A percentile compares a stretch with the other conserved stretches of the same genome.
Evolutionary conservation across 2,888 invertebrate genomes (phyloP).

Genomic region (Buathra laborator): DNA sequence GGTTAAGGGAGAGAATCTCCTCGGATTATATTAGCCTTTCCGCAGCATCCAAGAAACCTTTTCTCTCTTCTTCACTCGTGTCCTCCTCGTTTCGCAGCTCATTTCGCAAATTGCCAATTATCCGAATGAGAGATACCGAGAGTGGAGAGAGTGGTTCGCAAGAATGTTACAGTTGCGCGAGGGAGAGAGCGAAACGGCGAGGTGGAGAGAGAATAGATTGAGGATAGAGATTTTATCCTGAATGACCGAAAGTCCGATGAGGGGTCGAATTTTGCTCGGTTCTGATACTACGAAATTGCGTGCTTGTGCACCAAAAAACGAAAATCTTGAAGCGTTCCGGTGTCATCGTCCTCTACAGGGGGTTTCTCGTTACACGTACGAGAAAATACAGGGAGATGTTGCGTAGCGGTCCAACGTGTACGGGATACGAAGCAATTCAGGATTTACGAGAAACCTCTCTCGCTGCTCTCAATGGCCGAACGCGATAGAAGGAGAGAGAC

Average conservation of each 20-base stretch:
- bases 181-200: slow-evolving; percentile 34
- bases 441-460: slow-evolving; percentile 25
- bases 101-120: slow-evolving; percentile 75
- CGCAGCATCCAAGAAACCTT: no score
- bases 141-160: not conserved
- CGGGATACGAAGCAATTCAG: slow-evolving; percentile 22
- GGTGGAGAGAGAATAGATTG: slow-evolving; percentile 1
- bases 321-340: not conserved
- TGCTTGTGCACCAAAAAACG: slow-evolving; percentile 11
- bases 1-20: no score
- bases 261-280: slow-evolving; percentile 31
- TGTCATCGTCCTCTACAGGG: not conserved
- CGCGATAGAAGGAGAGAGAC: not conserved
- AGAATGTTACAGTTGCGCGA: slow-evolving; percentile 36
- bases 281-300: slow-evolving; percentile 9
- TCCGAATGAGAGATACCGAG: slow-evolving; percentile 67
- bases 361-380: slow-evolving; percentile 13
- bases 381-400: not conserved
- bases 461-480: not conserved
- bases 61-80: slow-evolving; percentile 22
- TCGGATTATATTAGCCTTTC: no score
- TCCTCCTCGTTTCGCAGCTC: slow-evolving; percentile 50
- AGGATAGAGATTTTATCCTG: slow-evolving; percentile 58
- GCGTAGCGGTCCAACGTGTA: not conserved
- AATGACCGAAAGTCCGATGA: slow-evolving; percentile 19